These are phyloP conservation scores for Himalopsyche japonica DNA, from an alignment of 2,888 invertebrate species.

Conservation along the genomic window DNA sequence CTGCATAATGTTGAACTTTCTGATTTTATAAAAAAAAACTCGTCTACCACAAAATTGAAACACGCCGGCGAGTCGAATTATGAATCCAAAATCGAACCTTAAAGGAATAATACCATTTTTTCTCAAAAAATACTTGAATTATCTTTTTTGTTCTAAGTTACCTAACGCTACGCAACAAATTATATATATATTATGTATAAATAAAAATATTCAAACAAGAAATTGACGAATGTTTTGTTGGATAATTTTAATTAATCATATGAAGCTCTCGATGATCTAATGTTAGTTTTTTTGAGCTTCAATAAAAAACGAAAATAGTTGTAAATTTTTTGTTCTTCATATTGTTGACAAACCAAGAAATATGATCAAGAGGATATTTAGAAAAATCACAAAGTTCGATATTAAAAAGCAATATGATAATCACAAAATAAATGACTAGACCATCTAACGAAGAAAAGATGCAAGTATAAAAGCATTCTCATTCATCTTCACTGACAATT, in stretches of 20 bases:
- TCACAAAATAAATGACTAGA: neutral
- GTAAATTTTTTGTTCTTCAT: no score
- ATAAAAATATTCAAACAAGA: no score
- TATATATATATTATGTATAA: no score
- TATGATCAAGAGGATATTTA: no score
- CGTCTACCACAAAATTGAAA: neutral
- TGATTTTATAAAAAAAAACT: neutral
- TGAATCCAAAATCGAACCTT: neutral
- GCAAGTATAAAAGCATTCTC: neutral
- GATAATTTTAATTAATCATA: no score
- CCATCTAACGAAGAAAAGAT: neutral
- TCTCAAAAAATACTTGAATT: neutral
- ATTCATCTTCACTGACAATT: slow-evolving; percentile 26
- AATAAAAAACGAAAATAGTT: no score
- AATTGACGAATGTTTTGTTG: no score
- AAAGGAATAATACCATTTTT: neutral
- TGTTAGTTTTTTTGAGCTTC: no score
- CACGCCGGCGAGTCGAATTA: neutral
- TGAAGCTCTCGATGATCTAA: no score
- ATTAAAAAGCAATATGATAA: neutral
- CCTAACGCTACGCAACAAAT: no score
- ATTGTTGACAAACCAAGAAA: no score
- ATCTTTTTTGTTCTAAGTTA: neutral
- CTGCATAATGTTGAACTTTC: neutral
- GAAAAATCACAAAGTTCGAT: neutral